phyloP scores from a whole-genome alignment of 2,888 invertebrate genomes.

The Pasiphila rectangulata region DNA sequence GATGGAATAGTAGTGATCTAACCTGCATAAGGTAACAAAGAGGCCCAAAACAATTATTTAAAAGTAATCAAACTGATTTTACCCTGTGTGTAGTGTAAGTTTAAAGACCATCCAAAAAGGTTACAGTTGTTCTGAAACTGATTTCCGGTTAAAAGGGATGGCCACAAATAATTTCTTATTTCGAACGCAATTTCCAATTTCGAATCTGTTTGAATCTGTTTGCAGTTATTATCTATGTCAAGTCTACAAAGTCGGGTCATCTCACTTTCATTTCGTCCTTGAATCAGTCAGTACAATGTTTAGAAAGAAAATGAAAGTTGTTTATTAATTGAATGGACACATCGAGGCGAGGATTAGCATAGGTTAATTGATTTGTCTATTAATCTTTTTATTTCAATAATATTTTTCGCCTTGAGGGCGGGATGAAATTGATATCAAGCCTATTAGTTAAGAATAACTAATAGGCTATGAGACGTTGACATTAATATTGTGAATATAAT shows the following conservation, averaged over 20 bases:
- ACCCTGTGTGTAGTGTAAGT: too few species aligned
- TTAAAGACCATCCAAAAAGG: too few species aligned
- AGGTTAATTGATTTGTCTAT: conserved; percentile 18
- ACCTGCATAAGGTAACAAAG: too few species aligned
- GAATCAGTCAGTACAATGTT: conserved; percentile 34
- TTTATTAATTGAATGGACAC: conserved; percentile 49
- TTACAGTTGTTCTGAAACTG: not conserved
- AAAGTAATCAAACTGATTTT: too few species aligned
- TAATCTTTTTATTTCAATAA: conserved; percentile 6
- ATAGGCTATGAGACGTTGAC: not conserved
- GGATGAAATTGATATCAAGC: not conserved
- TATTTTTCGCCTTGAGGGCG: not conserved
- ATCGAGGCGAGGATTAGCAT: conserved; percentile 48
- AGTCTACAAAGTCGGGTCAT: conserved; percentile 52
- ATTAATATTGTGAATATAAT: not conserved
- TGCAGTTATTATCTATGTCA: conserved; percentile 46
- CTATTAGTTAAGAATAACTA: not conserved
- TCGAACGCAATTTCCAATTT: too few species aligned
- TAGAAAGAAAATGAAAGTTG: conserved; percentile 66
- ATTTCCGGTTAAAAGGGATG: conserved; percentile 3
- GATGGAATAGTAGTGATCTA: conserved; percentile 24
- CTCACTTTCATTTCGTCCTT: conserved; percentile 63
- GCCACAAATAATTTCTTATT: too few species aligned
- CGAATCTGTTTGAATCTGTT: not conserved
- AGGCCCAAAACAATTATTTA: too few species aligned